A percentile compares a stretch with the other conserved stretches of the same genome.
Conservation (phyloP, 2,888 invertebrate species). For the Conus canariensis region DNA sequence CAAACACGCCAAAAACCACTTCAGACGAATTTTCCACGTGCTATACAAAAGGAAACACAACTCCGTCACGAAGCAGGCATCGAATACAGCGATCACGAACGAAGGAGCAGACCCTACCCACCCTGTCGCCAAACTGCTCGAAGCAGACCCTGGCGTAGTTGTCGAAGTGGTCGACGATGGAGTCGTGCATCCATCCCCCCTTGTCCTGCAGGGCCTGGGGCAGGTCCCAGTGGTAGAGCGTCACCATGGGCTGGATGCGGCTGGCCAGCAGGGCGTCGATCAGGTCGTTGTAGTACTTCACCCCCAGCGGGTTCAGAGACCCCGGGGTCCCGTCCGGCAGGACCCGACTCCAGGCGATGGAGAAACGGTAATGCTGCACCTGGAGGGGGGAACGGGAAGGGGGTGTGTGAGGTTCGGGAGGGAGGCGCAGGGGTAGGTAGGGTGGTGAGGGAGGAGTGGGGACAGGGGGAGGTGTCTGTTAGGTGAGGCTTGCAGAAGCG, state of each 20-base stretch:
- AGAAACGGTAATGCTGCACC: constrained; percentile 77
- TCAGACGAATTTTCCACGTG: too few species aligned
- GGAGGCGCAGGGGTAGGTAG: too few species aligned
- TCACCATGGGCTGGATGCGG: constrained; percentile 83
- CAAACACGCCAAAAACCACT: too few species aligned
- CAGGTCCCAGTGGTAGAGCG: constrained; percentile 81
- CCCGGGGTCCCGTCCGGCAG: constrained; percentile 83
- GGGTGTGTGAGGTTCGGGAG: too few species aligned
- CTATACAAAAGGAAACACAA: not conserved
- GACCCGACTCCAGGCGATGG: constrained; percentile 86
- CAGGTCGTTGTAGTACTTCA: constrained; percentile 88
- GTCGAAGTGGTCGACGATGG: constrained; percentile 65
- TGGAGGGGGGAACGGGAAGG: constrained; percentile 38
- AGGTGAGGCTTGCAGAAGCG: too few species aligned
- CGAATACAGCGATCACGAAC: too few species aligned
- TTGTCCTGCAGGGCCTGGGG: constrained; percentile 76
- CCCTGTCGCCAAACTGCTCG: constrained; percentile 74
- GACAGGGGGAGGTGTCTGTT: too few species aligned
- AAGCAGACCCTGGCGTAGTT: constrained; percentile 76
- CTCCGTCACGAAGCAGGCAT: not conserved
- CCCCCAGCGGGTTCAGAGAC: constrained; percentile 83
- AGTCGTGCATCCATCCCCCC: constrained; percentile 77
- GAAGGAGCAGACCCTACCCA: constrained; percentile 44
- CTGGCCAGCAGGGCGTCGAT: constrained; percentile 85
- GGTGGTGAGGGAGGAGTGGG: too few species aligned